phyloP scores from a whole-genome alignment of 1,140 invertebrate genomes.

The Plodia interpunctella region DNA sequence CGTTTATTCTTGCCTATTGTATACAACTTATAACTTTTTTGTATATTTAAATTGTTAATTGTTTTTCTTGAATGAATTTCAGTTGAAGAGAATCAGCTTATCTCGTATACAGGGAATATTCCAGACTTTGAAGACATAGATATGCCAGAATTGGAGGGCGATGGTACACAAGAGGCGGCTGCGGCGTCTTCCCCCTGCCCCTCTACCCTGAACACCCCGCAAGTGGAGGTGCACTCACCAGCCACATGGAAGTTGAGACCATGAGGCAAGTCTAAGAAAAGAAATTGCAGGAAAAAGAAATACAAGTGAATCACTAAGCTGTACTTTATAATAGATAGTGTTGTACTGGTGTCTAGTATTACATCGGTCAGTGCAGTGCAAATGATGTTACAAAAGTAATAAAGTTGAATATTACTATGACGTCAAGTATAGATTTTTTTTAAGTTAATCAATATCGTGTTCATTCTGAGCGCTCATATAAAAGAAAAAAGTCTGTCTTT shows the following conservation, averaged over 20 bases:
- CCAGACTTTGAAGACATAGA: conserved; percentile 73
- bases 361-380: neutral
- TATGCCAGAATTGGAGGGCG: conserved; percentile 59
- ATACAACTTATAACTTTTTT: neutral
- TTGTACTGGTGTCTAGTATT: conserved; percentile 13
- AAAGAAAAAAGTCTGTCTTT: neutral
- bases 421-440: neutral
- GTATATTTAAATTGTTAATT: conserved; percentile 9
- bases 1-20: neutral
- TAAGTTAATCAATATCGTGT: neutral
- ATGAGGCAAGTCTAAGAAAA: conserved; percentile 31
- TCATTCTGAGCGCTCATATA: neutral
- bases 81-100: conserved; percentile 75
- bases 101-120: conserved; percentile 74
- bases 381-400: no score
- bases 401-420: no score
- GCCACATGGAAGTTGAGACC: conserved; percentile 34
- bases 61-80: conserved; percentile 64
- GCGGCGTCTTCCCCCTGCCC: conserved; percentile 40
- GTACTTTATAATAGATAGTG: neutral
- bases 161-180: conserved; percentile 44
- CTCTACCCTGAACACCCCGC: conserved; percentile 66
- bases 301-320: conserved; percentile 16
- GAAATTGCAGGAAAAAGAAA: conserved; percentile 17
- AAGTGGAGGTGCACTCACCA: conserved; percentile 48